phyloP scores from a whole-genome alignment of 2,888 invertebrate species.

The Eilema griseolum region DNA sequence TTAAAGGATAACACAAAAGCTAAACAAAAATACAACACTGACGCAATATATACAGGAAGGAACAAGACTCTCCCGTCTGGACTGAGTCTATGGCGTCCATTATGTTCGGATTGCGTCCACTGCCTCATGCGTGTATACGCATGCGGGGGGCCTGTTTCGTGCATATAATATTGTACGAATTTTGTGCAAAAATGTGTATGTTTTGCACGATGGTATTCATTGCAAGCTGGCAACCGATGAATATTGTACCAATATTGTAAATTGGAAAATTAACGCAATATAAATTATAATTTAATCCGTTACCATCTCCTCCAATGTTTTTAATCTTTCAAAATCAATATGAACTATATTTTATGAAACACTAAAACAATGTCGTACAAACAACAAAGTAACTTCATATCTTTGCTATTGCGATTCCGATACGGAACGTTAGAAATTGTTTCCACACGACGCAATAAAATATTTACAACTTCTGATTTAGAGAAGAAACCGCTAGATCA shows the following conservation, averaged over 20 bases:
- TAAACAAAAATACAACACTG: no score
- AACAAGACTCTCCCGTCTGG: no score
- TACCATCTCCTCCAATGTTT: background rate
- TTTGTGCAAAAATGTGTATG: no score
- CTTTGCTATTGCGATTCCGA: background rate
- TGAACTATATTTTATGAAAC: background rate
- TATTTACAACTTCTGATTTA: constrained; percentile 19
- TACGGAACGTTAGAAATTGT: constrained; percentile 7
- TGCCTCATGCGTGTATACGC: no score
- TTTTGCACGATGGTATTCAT: no score
- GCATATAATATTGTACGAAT: no score
- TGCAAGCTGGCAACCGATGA: background rate
- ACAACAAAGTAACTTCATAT: constrained; percentile 5
- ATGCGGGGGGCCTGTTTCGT: no score
- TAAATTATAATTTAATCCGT: background rate
- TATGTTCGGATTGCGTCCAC: no score
- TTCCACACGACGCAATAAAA: constrained; percentile 17
- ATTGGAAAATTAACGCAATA: background rate
- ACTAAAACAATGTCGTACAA: background rate
- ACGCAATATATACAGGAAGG: no score
- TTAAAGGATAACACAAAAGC: no score
- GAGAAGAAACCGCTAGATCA: constrained; percentile 17
- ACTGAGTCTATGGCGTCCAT: no score
- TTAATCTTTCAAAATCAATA: background rate
- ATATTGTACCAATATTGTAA: background rate